These are phyloP conservation scores for Abrostola tripartita DNA, from an alignment of 2,888 invertebrate genomes.

Conservation along the genomic window DNA sequence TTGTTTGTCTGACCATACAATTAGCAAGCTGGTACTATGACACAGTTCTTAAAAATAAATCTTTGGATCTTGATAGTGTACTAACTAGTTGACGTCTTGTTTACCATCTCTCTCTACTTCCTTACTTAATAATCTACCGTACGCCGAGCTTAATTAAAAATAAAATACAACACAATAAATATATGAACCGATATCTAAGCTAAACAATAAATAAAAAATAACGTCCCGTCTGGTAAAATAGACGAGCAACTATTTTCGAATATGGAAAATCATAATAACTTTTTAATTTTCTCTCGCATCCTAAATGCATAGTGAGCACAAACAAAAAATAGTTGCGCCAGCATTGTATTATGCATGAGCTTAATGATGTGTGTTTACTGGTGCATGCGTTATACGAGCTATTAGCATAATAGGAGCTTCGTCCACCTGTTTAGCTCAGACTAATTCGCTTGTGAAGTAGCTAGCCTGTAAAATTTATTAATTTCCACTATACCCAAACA, in stretches of 20 bases:
- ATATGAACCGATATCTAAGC: no score
- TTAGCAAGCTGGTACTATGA: no score
- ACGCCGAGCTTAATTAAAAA: no score
- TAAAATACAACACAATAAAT: no score
- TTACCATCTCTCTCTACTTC: no score
- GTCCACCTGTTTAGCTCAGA: constrained; percentile 59
- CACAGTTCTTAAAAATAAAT: no score
- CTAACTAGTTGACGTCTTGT: no score
- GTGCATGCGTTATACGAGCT: constrained; percentile 56
- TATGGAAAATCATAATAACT: not conserved
- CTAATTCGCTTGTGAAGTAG: constrained; percentile 59
- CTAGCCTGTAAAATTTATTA: constrained; percentile 53
- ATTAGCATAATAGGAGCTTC: constrained; percentile 65
- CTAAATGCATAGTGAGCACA: constrained; percentile 21
- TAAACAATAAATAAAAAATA: no score
- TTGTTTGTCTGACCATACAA: no score
- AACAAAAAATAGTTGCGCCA: constrained; percentile 41
- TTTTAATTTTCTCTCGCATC: constrained; percentile 4
- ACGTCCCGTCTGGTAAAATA: not conserved
- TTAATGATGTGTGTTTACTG: constrained; percentile 53
- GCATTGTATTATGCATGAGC: constrained; percentile 53
- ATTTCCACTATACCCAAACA: constrained; percentile 46
- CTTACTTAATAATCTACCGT: no score
- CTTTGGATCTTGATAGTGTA: no score
- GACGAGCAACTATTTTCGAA: not conserved